Conservation (phyloP, 2,113 vertebrate species). For the Elgaria multicarinata region DNA sequence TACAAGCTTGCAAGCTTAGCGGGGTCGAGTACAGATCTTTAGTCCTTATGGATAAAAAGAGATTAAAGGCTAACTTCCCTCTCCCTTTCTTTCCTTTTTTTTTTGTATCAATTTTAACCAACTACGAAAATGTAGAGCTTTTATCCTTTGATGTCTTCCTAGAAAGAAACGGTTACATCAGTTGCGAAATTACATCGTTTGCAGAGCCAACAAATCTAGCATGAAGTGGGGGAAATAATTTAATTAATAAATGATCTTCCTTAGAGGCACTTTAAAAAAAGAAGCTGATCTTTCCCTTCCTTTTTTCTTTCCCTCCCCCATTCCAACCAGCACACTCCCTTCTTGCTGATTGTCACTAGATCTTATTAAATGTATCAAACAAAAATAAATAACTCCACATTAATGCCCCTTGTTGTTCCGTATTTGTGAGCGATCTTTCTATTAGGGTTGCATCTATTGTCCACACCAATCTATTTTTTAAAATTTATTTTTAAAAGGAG, state of each 20-base stretch:
- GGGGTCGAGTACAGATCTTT: constrained; percentile 78
- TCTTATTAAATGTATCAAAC: constrained; percentile 60
- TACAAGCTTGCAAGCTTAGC: constrained; percentile 57
- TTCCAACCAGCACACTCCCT: not conserved
- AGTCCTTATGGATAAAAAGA: constrained; percentile 78
- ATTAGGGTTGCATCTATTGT: constrained; percentile 28
- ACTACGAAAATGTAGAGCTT: constrained; percentile 75
- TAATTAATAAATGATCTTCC: constrained; percentile 77
- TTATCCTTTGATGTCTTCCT: constrained; percentile 76
- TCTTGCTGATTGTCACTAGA: constrained; percentile 39
- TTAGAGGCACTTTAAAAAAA: constrained; percentile 68
- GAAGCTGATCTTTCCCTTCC: constrained; percentile 62
- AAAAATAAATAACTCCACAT: constrained; percentile 50
- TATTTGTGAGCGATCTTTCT: constrained; percentile 7
- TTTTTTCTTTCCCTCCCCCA: constrained; percentile 53
- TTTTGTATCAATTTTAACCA: constrained; percentile 73
- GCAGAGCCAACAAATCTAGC: constrained; percentile 64
- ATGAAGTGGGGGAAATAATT: constrained; percentile 73
- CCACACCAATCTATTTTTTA: constrained; percentile 9
- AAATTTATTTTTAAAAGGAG: constrained; percentile 1
- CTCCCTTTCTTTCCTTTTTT: not conserved
- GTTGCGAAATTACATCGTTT: constrained; percentile 75
- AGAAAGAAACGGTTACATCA: constrained; percentile 75
- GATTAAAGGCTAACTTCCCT: constrained; percentile 79
- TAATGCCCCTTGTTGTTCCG: constrained; percentile 15